phyloP scores from a whole-genome alignment of 2,888 invertebrate genomes.

The Shargacucullia verbasci region DNA sequence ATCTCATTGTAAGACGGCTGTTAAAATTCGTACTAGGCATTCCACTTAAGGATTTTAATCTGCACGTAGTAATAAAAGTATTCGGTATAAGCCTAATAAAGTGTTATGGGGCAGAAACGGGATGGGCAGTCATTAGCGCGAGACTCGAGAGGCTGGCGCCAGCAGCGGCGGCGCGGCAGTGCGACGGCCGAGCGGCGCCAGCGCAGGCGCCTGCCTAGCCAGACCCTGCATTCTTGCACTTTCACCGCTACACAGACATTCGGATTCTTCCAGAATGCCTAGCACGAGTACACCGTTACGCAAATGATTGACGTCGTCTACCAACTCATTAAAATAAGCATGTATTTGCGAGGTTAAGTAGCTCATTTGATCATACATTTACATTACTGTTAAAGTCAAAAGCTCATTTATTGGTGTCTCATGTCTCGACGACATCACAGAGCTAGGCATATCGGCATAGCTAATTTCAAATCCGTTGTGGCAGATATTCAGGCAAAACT shows the following conservation, averaged over 20 bases:
- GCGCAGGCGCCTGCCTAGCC: conserved; percentile 46
- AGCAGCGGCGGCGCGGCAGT: conserved; percentile 34
- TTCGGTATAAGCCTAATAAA: conserved; percentile 54
- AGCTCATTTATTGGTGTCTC: conserved; percentile 37
- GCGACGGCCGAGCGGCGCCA: conserved; percentile 47
- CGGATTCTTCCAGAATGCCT: conserved; percentile 56
- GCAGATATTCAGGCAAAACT: conserved; percentile 14
- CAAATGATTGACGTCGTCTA: conserved; percentile 63
- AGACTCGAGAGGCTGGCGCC: conserved; percentile 58
- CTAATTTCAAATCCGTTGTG: conserved; percentile 11
- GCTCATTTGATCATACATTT: conserved; percentile 48
- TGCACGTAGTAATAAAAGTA: conserved; percentile 43
- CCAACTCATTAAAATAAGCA: conserved; percentile 55
- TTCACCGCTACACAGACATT: conserved; percentile 71
- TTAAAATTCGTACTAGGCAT: conserved; percentile 15
- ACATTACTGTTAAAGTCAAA: conserved; percentile 39
- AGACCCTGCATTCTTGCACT: conserved; percentile 77
- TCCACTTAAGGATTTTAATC: conserved; percentile 37
- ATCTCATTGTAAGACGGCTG: conserved; percentile 6
- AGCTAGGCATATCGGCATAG: conserved; percentile 2
- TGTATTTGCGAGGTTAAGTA: conserved; percentile 44
- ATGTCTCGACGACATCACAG: no score
- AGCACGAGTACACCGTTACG: conserved; percentile 62
- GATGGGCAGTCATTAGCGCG: conserved; percentile 61
- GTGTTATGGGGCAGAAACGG: conserved; percentile 62